Evolutionary conservation across 2,888 invertebrate genomes (phyloP).

Genomic region (Chironomus riparius): DNA sequence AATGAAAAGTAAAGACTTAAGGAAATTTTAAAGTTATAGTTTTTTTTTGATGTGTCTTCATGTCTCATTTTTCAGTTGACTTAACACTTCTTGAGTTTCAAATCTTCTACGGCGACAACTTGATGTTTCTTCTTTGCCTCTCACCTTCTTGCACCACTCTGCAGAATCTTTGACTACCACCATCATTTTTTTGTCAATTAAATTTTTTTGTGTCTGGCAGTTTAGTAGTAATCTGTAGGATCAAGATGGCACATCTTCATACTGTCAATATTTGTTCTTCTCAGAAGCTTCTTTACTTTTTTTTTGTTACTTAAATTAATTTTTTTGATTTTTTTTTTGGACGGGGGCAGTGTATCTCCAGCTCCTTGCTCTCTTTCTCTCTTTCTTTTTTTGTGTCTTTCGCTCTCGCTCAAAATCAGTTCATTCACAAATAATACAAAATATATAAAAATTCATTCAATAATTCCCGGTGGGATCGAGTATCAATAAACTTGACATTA

Average conservation of each 20-base stretch:
- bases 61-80: neutral
- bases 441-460: neutral
- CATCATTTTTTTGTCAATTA: neutral
- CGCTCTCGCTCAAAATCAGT: neutral
- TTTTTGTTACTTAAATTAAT: slow-evolving; percentile 8
- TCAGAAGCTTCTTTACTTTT: neutral
- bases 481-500: slow-evolving; percentile 27
- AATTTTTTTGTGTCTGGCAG: neutral
- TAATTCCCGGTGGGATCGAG: slow-evolving; percentile 27
- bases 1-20: neutral
- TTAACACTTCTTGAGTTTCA: neutral
- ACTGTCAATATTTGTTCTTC: neutral
- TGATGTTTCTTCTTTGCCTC: slow-evolving; percentile 43
- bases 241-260: slow-evolving; percentile 27
- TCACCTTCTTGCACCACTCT: slow-evolving; percentile 27
- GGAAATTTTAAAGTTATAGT: neutral
- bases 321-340: slow-evolving; percentile 15
- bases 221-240: slow-evolving; percentile 28
- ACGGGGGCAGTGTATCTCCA: slow-evolving; percentile 15
- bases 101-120: slow-evolving; percentile 41
- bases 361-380: neutral
- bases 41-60: neutral
- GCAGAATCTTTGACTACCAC: neutral
- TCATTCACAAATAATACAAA: neutral
- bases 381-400: neutral